phyloP scores from a whole-genome alignment of 1,140 invertebrate genomes.

The Apolygus lucorum region DNA sequence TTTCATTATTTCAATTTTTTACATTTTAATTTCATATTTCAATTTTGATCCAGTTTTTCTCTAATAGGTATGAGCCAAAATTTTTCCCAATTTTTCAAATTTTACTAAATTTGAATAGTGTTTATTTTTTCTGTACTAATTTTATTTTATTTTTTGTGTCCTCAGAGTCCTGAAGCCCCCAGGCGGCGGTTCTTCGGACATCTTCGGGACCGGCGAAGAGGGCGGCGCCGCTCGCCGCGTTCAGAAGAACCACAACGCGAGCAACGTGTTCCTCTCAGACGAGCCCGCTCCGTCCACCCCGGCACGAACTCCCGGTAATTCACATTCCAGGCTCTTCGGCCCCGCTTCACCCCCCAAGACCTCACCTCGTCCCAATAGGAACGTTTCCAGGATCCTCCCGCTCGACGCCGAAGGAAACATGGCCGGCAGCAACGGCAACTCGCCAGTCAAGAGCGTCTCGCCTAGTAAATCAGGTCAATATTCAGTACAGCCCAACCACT shows the following conservation, averaged over 20 bases:
- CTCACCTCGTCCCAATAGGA: neutral
- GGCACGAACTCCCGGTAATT: constrained; percentile 26
- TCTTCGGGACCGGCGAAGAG: constrained; percentile 41
- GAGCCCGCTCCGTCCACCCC: constrained; percentile 17
- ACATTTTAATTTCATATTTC: neutral
- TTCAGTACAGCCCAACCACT: no score
- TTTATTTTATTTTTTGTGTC: constrained; percentile 29
- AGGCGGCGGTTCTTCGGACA: constrained; percentile 54
- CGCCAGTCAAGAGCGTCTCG: no score
- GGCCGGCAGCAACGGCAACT: no score
- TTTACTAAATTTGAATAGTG: no score
- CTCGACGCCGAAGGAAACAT: constrained; percentile 20
- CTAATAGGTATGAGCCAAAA: no score
- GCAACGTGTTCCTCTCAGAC: constrained; percentile 25
- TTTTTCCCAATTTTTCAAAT: no score
- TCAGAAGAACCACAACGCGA: constrained; percentile 31
- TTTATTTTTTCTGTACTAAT: no score
- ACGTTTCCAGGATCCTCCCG: constrained; percentile 25
- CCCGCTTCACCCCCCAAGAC: constrained; percentile 21
- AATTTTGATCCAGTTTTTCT: no score
- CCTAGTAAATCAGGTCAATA: no score
- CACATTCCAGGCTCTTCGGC: constrained; percentile 29
- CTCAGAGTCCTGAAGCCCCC: constrained; percentile 56
- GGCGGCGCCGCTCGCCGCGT: constrained; percentile 34
- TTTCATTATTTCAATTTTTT: constrained; percentile 2